A percentile compares a stretch with the other conserved stretches of the same genome.
Evolutionary conservation across 2,797 vertebrate genomes (phyloP).

Genomic region (Poliocrania exsul): DNA sequence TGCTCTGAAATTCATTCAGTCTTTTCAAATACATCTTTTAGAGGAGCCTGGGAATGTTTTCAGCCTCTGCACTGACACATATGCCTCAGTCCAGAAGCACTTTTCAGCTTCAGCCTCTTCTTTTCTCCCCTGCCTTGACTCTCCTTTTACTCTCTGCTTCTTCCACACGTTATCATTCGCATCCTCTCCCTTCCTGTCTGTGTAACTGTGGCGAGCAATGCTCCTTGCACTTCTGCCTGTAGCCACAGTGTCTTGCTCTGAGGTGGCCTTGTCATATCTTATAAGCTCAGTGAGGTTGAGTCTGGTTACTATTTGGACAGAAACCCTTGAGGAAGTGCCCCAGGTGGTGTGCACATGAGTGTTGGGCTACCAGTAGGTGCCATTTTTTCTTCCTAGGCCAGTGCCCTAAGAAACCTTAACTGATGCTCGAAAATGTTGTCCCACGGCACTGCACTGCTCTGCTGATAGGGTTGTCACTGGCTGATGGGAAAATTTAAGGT

Average conservation of each 20-base stretch:
- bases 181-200: not conserved
- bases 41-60: not conserved
- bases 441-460: not conserved
- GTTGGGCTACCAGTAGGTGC: not conserved
- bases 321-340: not conserved
- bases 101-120: not conserved
- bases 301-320: not conserved
- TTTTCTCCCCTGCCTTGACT: not conserved
- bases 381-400: not conserved
- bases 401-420: not conserved
- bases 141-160: not conserved
- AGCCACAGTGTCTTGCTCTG: not conserved
- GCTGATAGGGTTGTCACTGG: not conserved
- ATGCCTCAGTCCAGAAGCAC: not conserved
- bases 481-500: not conserved
- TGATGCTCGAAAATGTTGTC: not conserved
- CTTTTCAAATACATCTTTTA: constrained; percentile 18
- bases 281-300: not conserved
- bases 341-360: not conserved
- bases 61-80: not conserved
- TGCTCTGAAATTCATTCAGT: constrained; percentile 44
- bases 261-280: not conserved
- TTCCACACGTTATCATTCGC: fast-evolving
- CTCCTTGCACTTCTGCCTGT: not conserved
- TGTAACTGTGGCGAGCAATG: not conserved